Base-by-base conservation (phyloP, 2,113 vertebrate species). In the Pitta sordida region DNA sequence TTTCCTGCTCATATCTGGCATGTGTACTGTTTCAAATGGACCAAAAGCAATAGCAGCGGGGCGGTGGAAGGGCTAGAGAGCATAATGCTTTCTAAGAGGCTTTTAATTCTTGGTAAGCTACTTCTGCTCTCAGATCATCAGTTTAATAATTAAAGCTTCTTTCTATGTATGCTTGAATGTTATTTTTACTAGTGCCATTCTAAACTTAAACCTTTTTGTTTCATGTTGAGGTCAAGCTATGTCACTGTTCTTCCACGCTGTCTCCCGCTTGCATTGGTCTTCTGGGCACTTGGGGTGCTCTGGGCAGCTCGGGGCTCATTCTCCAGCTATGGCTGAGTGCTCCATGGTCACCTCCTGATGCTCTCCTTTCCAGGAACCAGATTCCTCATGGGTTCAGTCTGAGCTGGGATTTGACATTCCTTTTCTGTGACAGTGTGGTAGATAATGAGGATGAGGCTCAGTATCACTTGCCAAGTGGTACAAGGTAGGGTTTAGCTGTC, bases 101-200 rank as follows among this genome's bases (percentile, higher is more conserved):
- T 48, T 88, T 93, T 91, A 84, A 59, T 93, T 80, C 91, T 88
- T 81, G 8, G 39, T 94, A 83, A 83, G 77, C 76, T 88, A 43
- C 86, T 95, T 92, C 68, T 83, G 80, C 34, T 67, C 55, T 78
- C 9, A 10, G 30, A 71, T 93, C 52, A 82, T 78, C 73, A 82
- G 48, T 91, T 87, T 82, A 94, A 81, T 88, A 88, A 91, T 92
- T 94, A 56, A 95, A 79, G 52, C 53, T 81, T 70, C 81, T 93
- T 92, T 82, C 43, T 78, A 2, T 39, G 15, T 60, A 11, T 39
- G 39, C 14, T 3, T 11, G 21, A 64, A 36, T 60, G 36, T 75
- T 95, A 36, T 81, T 95, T 95, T 89, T 64, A n/a, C 22, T 75
- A 23, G 34, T 71, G 43, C 39, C 2, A 1, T 83, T 84, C 60